These are phyloP conservation scores for Henricia sp. DNA, from an alignment of 53 echinoderm and acorn worm species.

Conservation along the genomic window DNA sequence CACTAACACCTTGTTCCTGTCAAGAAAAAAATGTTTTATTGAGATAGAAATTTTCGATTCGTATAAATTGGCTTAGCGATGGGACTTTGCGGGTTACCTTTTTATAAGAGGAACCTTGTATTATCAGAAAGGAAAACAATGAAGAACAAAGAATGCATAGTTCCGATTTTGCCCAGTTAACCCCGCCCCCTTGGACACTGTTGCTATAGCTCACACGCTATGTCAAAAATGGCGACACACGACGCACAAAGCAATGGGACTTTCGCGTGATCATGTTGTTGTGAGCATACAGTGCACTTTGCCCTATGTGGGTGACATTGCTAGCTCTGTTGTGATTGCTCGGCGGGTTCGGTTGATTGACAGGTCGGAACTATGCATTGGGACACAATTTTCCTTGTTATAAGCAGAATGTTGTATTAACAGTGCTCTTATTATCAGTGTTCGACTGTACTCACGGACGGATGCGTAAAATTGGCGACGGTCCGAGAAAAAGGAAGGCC, in stretches of 20 bases:
- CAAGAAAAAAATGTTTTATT: background rate
- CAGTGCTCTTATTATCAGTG: background rate
- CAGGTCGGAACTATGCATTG: background rate
- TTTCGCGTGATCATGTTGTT: no score
- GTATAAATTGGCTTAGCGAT: background rate
- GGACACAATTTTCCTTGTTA: background rate
- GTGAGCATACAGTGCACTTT: no score
- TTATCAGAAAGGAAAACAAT: background rate
- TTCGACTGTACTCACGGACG: background rate
- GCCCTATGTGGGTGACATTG: background rate
- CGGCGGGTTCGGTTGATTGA: no score
- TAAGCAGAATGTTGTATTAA: background rate
- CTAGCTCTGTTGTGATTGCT: background rate
- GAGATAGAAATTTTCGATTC: background rate
- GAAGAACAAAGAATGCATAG: background rate
- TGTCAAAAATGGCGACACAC: no score
- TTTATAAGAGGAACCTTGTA: background rate
- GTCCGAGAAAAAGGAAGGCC: slow-evolving; percentile 11
- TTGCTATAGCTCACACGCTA: no score
- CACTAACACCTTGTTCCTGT: background rate
- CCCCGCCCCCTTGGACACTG: no score
- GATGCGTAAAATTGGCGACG: slow-evolving; percentile 6
- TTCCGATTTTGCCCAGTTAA: no score
- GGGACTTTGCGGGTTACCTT: background rate
- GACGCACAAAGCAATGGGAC: no score